phyloP scores from a whole-genome alignment of 2,113 vertebrate species.

The Nettapus auritus region DNA sequence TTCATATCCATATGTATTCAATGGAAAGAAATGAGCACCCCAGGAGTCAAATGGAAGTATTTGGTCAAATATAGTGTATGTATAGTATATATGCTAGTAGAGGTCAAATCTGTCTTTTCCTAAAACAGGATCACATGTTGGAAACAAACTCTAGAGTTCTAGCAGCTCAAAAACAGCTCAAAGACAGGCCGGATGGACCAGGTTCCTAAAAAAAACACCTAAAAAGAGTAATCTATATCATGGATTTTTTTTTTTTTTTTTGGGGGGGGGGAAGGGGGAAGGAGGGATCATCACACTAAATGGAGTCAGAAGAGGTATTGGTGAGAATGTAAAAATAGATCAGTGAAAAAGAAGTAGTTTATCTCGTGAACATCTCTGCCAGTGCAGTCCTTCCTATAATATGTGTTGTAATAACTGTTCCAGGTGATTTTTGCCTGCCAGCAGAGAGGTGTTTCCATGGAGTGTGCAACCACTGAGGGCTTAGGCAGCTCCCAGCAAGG shows the following conservation, averaged over 20 bases:
- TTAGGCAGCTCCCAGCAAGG: accelerated
- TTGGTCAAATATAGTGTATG: no score
- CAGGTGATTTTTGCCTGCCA: background rate
- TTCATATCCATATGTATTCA: background rate
- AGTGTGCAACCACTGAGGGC: accelerated
- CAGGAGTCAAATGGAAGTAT: background rate
- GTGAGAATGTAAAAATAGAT: background rate
- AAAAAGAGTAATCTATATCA: background rate
- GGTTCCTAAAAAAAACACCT: background rate
- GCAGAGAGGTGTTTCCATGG: background rate
- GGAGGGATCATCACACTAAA: background rate
- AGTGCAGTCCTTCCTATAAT: background rate
- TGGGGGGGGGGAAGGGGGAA: no score
- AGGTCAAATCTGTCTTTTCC: background rate
- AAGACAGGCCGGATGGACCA: background rate
- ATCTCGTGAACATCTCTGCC: background rate
- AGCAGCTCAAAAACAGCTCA: background rate
- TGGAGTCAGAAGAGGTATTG: background rate
- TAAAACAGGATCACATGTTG: background rate
- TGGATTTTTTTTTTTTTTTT: no score
- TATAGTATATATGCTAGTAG: no score
- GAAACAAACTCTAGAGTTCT: background rate
- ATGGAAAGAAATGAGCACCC: background rate
- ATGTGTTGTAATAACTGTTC: background rate
- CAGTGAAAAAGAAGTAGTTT: background rate